phyloP scores from a whole-genome alignment of 2,797 vertebrate genomes.

The Cuniculus paca region DNA sequence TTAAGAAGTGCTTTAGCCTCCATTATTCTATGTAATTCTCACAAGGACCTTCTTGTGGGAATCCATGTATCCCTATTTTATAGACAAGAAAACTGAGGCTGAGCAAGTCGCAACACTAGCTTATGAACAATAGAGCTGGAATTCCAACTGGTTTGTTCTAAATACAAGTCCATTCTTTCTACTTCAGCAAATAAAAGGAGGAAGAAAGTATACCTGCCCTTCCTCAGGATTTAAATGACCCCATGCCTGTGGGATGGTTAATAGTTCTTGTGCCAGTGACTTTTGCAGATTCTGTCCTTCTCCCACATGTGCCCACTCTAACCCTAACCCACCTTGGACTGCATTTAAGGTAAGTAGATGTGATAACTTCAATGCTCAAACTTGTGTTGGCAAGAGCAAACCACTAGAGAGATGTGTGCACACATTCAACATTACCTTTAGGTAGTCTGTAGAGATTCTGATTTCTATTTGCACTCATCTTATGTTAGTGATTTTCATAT shows the following conservation, averaged over 20 bases:
- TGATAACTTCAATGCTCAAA: constrained; percentile 65
- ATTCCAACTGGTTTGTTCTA: background rate
- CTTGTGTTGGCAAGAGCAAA: constrained; percentile 76
- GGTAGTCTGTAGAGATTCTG: constrained; percentile 85
- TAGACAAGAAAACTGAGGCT: background rate
- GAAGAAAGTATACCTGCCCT: background rate
- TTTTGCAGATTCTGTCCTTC: constrained; percentile 53
- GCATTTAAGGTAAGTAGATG: constrained; percentile 52
- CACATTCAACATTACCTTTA: constrained; percentile 85
- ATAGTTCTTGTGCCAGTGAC: background rate
- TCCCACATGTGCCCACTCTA: background rate
- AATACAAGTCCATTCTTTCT: background rate
- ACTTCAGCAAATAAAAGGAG: background rate
- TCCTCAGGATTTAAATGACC: background rate
- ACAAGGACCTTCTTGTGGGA: background rate
- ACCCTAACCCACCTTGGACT: constrained; percentile 54
- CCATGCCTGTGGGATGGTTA: background rate
- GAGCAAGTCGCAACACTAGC: background rate
- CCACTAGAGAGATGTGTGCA: constrained; percentile 81
- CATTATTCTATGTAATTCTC: constrained; percentile 6
- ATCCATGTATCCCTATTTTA: background rate
- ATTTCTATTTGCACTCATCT: constrained; percentile 87
- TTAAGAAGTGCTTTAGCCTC: background rate
- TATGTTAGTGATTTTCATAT: constrained; percentile 87
- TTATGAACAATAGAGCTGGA: background rate